Base-by-base conservation (phyloP, 2,888 invertebrate species). In the Xanthia icteritia region DNA sequence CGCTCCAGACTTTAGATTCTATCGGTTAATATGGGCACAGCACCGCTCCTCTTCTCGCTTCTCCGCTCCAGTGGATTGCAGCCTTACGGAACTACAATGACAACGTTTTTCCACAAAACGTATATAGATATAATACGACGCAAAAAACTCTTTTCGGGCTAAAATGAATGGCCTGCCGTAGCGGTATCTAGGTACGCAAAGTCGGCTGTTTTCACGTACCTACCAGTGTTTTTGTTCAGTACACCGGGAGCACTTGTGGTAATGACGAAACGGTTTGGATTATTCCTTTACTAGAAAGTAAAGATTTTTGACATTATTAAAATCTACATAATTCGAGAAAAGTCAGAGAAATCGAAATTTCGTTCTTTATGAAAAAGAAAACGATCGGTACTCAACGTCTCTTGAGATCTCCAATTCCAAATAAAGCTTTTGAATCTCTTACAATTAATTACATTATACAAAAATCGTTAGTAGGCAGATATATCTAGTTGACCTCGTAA, bases 161-260 rank as follows among this genome's bases (percentile, higher is more conserved):
- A 31, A 42, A 79, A 79, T 72, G 8, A 79, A 66, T 67, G 39
- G 61, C n/a, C 9, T 67, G 2, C 42, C 56, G 31, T 58, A 63
- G 39, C 15, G 20, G 31, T 63, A 36, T 31, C 61, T 20, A 31
- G 20, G 31, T 36, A 17, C 27, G 42, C 56, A 27, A 15, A 48
- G 63, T 77, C 63, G 48, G 56, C 63, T n/a, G 13, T 56, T 68
- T 77, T 23, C 0, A 36, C 5, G 36, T 36, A 8, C 48, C 17
- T 27, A 8, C 48, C 17, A 20, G 51, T 76, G 23, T 77, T 77
- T 76, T 76, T 66, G 17, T 73, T 31, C 39, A 42, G 27, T 15
- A 58, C 13, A 20, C 23, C 0, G 23, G 3, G 27, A 17, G 23
- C 11, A 45, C 6, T 4, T 64, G 23, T n/a, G 8, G 63, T 39